A percentile compares a stretch with the other conserved stretches of the same genome.
Evolutionary conservation across 1,140 invertebrate species (phyloP).

Genomic region (Lordiphosa collinella): DNA sequence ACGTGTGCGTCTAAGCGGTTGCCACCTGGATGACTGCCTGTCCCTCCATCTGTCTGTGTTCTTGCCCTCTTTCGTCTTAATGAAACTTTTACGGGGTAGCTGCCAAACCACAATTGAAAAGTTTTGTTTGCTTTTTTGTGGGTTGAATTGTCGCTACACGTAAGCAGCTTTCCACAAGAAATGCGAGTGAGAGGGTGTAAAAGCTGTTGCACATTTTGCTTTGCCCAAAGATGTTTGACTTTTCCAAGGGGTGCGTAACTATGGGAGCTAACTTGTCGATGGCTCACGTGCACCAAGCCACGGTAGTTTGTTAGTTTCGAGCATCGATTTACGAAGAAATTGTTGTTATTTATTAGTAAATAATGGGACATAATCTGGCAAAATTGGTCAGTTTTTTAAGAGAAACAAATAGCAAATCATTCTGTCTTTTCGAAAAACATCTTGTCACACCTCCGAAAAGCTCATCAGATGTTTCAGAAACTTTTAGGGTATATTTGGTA

Average conservation of each 20-base stretch:
- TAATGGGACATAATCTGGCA: no score
- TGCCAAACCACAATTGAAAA: conserved; percentile 57
- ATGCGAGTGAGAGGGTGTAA: background rate
- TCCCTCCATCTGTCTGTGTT: background rate
- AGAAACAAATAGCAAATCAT: no score
- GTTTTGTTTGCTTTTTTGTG: conserved; percentile 17
- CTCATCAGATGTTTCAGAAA: no score
- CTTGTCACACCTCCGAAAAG: no score
- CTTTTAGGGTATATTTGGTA: no score
- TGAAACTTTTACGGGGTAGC: conserved; percentile 38
- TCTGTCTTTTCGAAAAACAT: no score
- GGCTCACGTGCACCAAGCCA: no score
- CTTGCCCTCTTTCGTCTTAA: conserved; percentile 32
- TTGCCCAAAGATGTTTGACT: background rate
- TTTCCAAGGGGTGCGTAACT: background rate
- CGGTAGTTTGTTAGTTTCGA: no score
- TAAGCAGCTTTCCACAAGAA: conserved; percentile 1
- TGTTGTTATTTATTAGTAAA: no score
- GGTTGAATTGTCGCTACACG: background rate
- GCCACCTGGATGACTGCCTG: background rate
- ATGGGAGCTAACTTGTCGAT: no score
- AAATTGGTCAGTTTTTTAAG: no score
- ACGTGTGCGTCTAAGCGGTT: conserved; percentile 23
- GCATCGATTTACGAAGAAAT: no score
- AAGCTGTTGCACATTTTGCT: conserved; percentile 2